Evolutionary conservation across 1,140 invertebrate genomes (phyloP), one percentile per base, ranked within the genome.

Genomic region (Drosophila bocqueti): DNA sequence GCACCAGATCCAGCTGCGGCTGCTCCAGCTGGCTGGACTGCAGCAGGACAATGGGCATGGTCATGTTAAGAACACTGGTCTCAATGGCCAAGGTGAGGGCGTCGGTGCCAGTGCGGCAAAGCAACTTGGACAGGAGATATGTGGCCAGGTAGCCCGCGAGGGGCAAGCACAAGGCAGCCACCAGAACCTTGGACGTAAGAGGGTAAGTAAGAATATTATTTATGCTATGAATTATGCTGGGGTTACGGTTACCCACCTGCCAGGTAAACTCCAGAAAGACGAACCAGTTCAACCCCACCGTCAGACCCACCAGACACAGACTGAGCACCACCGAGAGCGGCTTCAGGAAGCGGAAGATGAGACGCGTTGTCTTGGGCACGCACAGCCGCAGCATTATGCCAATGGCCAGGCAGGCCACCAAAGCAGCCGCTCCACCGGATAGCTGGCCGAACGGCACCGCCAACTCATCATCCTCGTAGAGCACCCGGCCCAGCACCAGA

Each of bases 61-160:
- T 80, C 79, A 85, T 85, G 64, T 85, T 87, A 10, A 87, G 58
- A 16, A 87, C 83, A 45, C 82, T 80, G 2, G 82, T 79, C 34
- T 87, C 83, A 8, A 85, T 61, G 42, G 76, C 36, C 26, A 87
- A 36, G 0, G 83, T 87, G 16, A 87, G 40, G n/a, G 82, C 57
- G 29, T 87, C 83, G n/a, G 79, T 82, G 31, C 73, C 29, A 0
- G 79, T 61, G 10, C 83, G 80, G n/a, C 83, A 80, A 3, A 87
- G 34, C 5, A 87, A 4, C 58, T 76, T 82, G 5, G 83, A 42
- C n/a, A 86, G 29, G 26, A 72, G 49, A 49, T 67, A 83, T 0
- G 83, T 79, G 18, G 58, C 18, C n/a, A 77, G 7, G 49, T 82
- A 87, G 10, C 83, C 83, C 5, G 58, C 45, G 2, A 87, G 4